Conservation (phyloP, 2,888 invertebrate species). For the Drosophila atripex region DNA sequence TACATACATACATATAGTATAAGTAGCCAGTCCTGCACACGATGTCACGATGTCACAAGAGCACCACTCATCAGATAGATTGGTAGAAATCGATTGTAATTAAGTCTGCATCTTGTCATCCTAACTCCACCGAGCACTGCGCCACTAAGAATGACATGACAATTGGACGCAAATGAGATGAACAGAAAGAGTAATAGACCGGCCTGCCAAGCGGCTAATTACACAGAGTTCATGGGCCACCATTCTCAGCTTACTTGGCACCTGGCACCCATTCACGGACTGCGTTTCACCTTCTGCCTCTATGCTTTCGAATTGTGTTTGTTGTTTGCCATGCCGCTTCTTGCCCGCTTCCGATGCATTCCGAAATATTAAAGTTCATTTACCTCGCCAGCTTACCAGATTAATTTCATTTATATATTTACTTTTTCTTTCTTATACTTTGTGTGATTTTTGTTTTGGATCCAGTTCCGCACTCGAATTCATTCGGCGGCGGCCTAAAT, state of each 20-base stretch:
- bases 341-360: constrained; percentile 38
- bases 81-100: constrained; percentile 8
- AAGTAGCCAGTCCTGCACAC: constrained; percentile 13
- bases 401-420: constrained; percentile 23
- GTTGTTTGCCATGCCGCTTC: constrained; percentile 33
- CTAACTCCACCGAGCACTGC: constrained; percentile 3
- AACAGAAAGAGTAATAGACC: neutral
- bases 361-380: constrained; percentile 19
- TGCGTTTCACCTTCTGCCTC: constrained; percentile 11
- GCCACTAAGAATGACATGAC: neutral
- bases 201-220: constrained; percentile 13
- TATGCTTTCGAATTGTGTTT: constrained; percentile 27
- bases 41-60: constrained; percentile 16
- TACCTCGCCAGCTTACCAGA: constrained; percentile 34
- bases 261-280: constrained; percentile 23
- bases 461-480: constrained; percentile 78
- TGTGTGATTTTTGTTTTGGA: constrained; percentile 39
- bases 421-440: constrained; percentile 39
- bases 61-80: constrained; percentile 20
- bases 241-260: constrained; percentile 11
- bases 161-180: neutral
- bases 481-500: constrained; percentile 70
- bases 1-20: constrained; percentile 6
- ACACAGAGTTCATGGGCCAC: constrained; percentile 15
- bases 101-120: constrained; percentile 24